Evolutionary conservation across 1,140 invertebrate genomes (phyloP), one percentile per base, ranked within the genome.

Genomic region (Bombus superbus): DNA sequence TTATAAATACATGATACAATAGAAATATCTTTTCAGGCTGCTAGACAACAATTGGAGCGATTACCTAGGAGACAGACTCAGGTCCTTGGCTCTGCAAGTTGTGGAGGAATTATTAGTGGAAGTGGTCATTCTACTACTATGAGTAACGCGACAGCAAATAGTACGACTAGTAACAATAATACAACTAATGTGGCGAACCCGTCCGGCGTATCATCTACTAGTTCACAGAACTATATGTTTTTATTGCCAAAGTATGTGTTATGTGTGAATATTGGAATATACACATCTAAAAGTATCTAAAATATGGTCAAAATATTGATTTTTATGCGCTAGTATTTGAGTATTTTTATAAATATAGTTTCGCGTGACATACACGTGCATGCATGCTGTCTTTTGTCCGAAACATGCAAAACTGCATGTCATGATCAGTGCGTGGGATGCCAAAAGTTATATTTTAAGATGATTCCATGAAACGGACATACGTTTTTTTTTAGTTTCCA

Each of bases 41-140:
- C 97, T 59, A 96, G 98, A 90, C 98, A 98, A 95, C 97, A 98
- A 94, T 94, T 98, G 91, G 98, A 98, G 95, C 96, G 98, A 87
- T 96, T 98, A 94, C 98, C 98, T 86, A 96, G 98, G 91, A 96
- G 98, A 84, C 97, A 97, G 88, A 96, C 96, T 69, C 96, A 96
- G 91, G 94, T 93, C 28, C 94, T 96, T 83, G 94, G 94, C 79
- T 93, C 95, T 92, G 93, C 95, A 78, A 91, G 90, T 75, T 88
- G 90, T 73, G 74, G 91, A 94, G 91, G 92, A 47, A 92, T 94
- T 91, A 90, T 94, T 94, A 93, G 95, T 92, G 91, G 95, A 92
- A 92, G 94, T 92, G 94, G 93, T 86, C 94, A 95, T 86, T 93
- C 95, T 84, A 91, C 92, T 64, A 93, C 93, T 80, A 94, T 94